Conservation (phyloP, 2,888 invertebrate genomes). For the Cryptosula pallasiana region DNA sequence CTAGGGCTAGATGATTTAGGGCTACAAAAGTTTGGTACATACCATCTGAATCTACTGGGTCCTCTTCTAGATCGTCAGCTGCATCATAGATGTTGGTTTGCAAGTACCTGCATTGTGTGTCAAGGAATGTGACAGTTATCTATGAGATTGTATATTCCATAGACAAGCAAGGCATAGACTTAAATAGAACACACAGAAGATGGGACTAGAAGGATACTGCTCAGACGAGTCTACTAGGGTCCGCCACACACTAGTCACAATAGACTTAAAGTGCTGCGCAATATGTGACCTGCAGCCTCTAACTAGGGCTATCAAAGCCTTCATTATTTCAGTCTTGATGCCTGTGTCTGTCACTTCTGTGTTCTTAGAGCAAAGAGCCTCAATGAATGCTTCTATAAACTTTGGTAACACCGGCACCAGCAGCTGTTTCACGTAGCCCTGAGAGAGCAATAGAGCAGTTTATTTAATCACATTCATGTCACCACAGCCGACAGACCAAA, state of each 20-base stretch:
- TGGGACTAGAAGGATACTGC: constrained; percentile 49
- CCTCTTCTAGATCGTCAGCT: constrained; percentile 55
- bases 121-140: too few relatives aligned
- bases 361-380: constrained; percentile 59
- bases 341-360: constrained; percentile 60
- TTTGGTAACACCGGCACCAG: constrained; percentile 65
- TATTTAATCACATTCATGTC: not conserved
- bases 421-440: constrained; percentile 57
- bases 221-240: constrained; percentile 65
- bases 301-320: constrained; percentile 61
- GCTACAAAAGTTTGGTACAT: too few relatives aligned
- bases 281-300: constrained; percentile 63
- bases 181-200: too few relatives aligned
- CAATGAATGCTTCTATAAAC: constrained; percentile 62
- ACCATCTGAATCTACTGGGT: constrained; percentile 64
- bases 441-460: constrained; percentile 26
- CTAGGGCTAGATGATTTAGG: too few relatives aligned
- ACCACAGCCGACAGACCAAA: too few relatives aligned
- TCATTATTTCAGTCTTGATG: constrained; percentile 64
- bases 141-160: too few relatives aligned
- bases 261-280: constrained; percentile 60
- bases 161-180: too few relatives aligned
- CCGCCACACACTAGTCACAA: constrained; percentile 65
- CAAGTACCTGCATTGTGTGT: constrained; percentile 61
- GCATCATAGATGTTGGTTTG: constrained; percentile 62